Percentiles rank a stretch among this genome's conserved stretches.
Conservation (phyloP, 2,113 vertebrate species). For the Anguilla rostrata region DNA sequence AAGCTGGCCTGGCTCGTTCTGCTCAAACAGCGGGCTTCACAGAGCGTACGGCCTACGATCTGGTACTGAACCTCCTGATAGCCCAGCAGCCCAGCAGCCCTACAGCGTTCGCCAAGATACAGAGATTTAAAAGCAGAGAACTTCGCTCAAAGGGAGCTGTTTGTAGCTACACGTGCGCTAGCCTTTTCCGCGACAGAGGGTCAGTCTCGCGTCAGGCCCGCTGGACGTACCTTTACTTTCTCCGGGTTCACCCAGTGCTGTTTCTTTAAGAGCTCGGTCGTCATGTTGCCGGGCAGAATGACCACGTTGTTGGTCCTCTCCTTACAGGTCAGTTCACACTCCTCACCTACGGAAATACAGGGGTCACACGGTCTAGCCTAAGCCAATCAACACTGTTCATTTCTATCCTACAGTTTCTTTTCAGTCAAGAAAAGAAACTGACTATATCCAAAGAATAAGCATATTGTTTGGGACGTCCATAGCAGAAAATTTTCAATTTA, state of each 20-base stretch:
- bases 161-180: slow-evolving; percentile 30
- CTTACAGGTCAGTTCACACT: slow-evolving; percentile 86
- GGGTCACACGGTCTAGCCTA: not conserved
- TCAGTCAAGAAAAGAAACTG: too few species aligned
- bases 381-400: not conserved
- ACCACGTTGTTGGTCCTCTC: slow-evolving; percentile 87
- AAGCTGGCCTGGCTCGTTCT: not conserved
- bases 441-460: too few species aligned
- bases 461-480: too few species aligned
- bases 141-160: not conserved
- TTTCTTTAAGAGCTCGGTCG: slow-evolving; percentile 71
- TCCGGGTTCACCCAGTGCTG: slow-evolving; percentile 91
- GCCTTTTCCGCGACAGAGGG: slow-evolving; percentile 2
- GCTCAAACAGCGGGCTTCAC: not conserved
- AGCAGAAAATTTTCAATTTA: too few species aligned
- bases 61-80: too few species aligned
- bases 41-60: too few species aligned
- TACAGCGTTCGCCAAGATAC: too few species aligned
- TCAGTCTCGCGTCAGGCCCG: too few species aligned
- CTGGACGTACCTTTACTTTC: slow-evolving; percentile 84
- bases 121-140: too few species aligned
- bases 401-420: too few species aligned
- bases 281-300: slow-evolving; percentile 85
- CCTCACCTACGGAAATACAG: slow-evolving; percentile 72
- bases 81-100: too few species aligned